Percentiles rank a stretch among this genome's conserved stretches.
Evolutionary conservation across 2,113 vertebrate species (phyloP).

Genomic region (Pachyramphus minor): DNA sequence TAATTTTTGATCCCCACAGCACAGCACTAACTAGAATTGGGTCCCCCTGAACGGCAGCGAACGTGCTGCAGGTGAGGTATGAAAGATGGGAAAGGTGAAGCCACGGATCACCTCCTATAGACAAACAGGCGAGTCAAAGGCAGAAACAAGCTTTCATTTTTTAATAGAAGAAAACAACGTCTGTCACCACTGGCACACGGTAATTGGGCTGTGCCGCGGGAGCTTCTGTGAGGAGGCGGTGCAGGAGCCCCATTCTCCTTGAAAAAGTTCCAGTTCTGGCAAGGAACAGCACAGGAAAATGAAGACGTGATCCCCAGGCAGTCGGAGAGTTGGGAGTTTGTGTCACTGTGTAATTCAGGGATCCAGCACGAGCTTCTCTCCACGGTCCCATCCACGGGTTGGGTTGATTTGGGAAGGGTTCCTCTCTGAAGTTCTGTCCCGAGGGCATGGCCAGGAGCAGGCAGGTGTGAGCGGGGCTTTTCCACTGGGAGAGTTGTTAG

Average conservation of each 20-base stretch:
- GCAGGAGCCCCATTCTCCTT: background rate
- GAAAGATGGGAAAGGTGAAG: conserved; percentile 62
- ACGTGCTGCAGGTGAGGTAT: conserved; percentile 22
- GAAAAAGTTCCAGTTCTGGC: conserved; percentile 29
- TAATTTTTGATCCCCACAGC: conserved; percentile 44
- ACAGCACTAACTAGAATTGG: conserved; percentile 16
- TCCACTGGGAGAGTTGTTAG: background rate
- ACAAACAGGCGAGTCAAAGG: conserved; percentile 63
- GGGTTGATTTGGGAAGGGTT: background rate
- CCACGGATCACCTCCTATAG: conserved; percentile 33
- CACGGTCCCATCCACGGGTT: background rate
- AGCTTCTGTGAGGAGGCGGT: background rate
- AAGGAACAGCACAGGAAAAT: background rate
- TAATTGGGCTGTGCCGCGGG: conserved; percentile 41
- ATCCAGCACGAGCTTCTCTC: background rate
- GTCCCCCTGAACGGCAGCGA: background rate
- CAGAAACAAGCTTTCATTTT: conserved; percentile 62
- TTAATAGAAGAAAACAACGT: conserved; percentile 50
- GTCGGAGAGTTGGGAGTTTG: background rate
- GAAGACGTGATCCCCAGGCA: background rate
- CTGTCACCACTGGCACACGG: background rate
- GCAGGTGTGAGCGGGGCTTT: background rate
- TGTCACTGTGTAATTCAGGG: background rate
- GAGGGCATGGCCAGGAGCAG: background rate
- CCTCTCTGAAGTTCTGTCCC: background rate